These are phyloP conservation scores for Coreoperca whiteheadi DNA, from an alignment of 2,113 vertebrate genomes.

Conservation along the genomic window DNA sequence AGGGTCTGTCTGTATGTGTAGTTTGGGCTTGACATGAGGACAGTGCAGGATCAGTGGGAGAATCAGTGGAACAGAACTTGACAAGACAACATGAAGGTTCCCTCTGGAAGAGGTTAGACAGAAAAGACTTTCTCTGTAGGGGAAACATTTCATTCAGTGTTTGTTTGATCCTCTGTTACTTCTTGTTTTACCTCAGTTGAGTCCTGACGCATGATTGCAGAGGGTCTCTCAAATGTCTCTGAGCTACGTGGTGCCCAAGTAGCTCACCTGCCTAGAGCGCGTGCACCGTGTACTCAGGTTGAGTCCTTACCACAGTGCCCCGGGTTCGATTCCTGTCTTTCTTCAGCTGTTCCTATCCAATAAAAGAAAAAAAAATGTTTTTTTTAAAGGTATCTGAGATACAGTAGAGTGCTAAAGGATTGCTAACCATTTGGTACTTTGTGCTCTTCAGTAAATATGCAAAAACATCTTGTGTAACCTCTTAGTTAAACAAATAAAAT, in stretches of 20 bases:
- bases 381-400: not conserved
- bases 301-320: too few species aligned
- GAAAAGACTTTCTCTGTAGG: slow-evolving; percentile 52
- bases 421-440: slow-evolving; percentile 1
- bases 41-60: slow-evolving; percentile 65
- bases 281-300: too few species aligned
- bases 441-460: slow-evolving; percentile 6
- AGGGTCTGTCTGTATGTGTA: slow-evolving; percentile 68
- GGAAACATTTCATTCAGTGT: slow-evolving; percentile 56
- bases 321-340: too few species aligned
- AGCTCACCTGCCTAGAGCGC: too few species aligned
- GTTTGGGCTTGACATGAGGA: slow-evolving; percentile 70
- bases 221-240: not conserved
- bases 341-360: too few species aligned
- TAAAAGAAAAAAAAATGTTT: too few species aligned
- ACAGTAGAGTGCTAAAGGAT: not conserved
- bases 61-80: slow-evolving; percentile 79
- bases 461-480: not conserved
- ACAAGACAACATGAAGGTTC: slow-evolving; percentile 76
- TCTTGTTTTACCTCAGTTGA: slow-evolving; percentile 35
- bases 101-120: slow-evolving; percentile 61
- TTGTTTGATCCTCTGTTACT: slow-evolving; percentile 47
- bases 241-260: too few species aligned
- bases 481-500: not conserved
- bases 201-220: slow-evolving; percentile 19